Base-by-base conservation (phyloP, 2,888 invertebrate species). In the Xestia rhomboidea region DNA sequence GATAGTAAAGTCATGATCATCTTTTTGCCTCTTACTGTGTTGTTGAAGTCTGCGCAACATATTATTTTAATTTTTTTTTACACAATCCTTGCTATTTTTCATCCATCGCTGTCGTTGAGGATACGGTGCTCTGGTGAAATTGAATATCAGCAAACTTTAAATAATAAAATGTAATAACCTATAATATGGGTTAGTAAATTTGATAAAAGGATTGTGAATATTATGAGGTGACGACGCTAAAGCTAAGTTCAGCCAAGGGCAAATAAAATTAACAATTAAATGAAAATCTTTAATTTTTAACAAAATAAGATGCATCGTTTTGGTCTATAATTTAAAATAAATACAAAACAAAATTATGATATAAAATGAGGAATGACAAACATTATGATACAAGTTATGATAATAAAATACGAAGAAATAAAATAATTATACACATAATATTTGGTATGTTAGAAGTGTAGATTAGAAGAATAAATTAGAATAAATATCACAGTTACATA, bases 401-500 rank as follows among this genome's bases (percentile, higher is more conserved):
- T 30, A 5, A 34, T n/a, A 64, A 68, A 69, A 68, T 69, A 72
- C 73, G 44, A 76, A 76, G 70, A 78, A 76, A 68, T 71, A 73
- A 77, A 54, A 76, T 78, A 83, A 64, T 73, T 54, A 78, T 77
- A 84, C 21, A 68, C 38, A 77, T 72, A 80, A 74, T 82, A 82
- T 89, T 87, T 87, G 86, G 88, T 69, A 79, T 76, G 41, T 62
- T 38, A 51, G 62, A 80, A 81, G 79, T 74, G 89, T 90, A 90
- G 88, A 89, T 81, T 83, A 77, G 38, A 70, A 71, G 68, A 68
- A 88, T 83, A 84, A 81, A 76, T 64, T 76, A 81, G 74, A 80
- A 79, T 80, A 86, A 72, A 80, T 94, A 95, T 95, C 95, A 95
- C 95, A 95, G 95, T 88, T 92, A 93, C 73, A 89, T 87, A 94